Base-by-base conservation (phyloP, 2,113 vertebrate species). In the Macquaria ambigua region DNA sequence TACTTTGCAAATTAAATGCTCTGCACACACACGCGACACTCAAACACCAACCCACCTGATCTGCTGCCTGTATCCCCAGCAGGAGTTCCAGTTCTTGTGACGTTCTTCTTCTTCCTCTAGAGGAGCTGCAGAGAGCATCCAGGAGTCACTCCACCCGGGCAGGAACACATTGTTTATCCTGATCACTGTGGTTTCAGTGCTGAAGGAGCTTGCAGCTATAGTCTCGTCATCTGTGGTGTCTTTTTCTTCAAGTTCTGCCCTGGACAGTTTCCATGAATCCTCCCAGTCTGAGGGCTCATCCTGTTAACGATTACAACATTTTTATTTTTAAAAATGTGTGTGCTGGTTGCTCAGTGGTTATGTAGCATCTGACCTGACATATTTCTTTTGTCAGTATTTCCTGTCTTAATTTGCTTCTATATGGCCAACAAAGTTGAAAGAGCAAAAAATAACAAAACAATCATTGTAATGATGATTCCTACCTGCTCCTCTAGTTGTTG, bases 251-350 rank as follows among this genome's bases (percentile, higher is more conserved):
- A 56, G 2, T 21, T 82, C 62, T 31, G 16, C 28, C 15, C 4
- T 50, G 0, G 75, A 90, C n/a, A 92, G 72, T 71, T 77, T 90
- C 91, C 93, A 93, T 5, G 93, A 91, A 7, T 91, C 86, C 34
- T 90, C 87, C 92, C 91, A 93, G 69, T 67, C 84, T 4, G 8
- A 48, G 7, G 5, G 69, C 12, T 82, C 69, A 0, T 92, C 85
- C 93, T 94, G 56, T 81, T 39, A 56, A 72, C 0, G 9, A 59
- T 34, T 2, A 75, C 31, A 77, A 68, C 4, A 59, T 50, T 37
- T 62, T 43, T 3, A 52, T 34, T 34, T 34, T 34, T 34, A 34
- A 34, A 68, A 34, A 10, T 20, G 8, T 16, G 5, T 69, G 28
- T 39, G 21, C 15, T 31, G 31, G 12, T 43, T 50, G 28, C 8